phyloP scores from a whole-genome alignment of 1,140 invertebrate genomes.

The Copidosoma floridanum region DNA sequence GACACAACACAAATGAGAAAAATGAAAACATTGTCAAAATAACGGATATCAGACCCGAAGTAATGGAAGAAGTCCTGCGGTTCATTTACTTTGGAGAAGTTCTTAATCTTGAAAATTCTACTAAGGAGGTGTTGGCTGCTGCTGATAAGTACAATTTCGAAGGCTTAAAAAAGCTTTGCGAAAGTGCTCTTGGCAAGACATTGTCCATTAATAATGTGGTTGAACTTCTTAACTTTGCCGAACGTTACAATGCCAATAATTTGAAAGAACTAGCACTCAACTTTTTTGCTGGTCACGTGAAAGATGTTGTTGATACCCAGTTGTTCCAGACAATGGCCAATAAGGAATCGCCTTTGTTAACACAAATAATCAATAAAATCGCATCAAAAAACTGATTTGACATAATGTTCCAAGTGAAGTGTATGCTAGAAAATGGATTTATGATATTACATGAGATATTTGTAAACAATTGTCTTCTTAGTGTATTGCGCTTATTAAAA shows the following conservation, averaged over 20 bases:
- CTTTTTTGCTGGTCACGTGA: neutral
- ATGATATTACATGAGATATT: too few species aligned
- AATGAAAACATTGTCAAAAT: neutral
- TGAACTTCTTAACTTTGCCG: neutral
- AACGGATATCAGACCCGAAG: neutral
- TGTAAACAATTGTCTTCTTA: too few species aligned
- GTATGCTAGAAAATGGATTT: too few species aligned
- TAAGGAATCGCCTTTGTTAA: neutral
- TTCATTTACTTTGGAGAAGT: conserved; percentile 2
- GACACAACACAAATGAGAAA: conserved; percentile 1
- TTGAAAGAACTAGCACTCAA: neutral
- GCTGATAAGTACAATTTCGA: conserved; percentile 1
- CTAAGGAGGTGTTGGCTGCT: conserved; percentile 1
- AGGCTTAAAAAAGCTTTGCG: neutral
- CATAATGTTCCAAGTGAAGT: too few species aligned
- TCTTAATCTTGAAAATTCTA: neutral
- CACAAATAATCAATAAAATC: neutral
- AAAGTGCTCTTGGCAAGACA: neutral
- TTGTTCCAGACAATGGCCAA: neutral
- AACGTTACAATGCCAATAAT: neutral
- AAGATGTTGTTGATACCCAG: neutral
- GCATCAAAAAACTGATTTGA: neutral
- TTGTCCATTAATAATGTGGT: neutral
- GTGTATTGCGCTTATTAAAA: too few species aligned
- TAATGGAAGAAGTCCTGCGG: neutral